Evolutionary conservation across 2,888 invertebrate genomes (phyloP).

Genomic region (Aethes cnicana): DNA sequence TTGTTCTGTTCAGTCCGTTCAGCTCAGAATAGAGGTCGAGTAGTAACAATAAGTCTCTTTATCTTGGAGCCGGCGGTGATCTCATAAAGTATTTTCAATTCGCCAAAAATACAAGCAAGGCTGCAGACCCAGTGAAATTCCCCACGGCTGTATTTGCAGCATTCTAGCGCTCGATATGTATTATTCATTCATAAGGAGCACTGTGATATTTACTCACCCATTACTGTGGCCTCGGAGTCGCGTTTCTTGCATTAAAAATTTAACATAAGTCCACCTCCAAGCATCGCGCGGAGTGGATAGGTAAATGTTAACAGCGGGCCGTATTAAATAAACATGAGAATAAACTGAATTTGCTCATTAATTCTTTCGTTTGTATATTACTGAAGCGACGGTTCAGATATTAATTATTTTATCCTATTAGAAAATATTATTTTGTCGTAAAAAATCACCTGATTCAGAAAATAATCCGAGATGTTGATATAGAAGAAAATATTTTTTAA

Average conservation of each 20-base stretch:
- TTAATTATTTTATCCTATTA: neutral
- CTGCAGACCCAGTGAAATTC: conserved; percentile 43
- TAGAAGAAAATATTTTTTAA: too few relatives aligned
- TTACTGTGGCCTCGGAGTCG: conserved; percentile 66
- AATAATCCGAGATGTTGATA: too few relatives aligned
- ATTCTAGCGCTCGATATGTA: conserved; percentile 59
- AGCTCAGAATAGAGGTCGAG: neutral
- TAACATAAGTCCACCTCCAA: conserved; percentile 56
- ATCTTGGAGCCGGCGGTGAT: neutral
- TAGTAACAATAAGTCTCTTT: conserved; percentile 5
- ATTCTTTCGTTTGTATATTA: conserved; percentile 1
- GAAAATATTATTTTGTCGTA: neutral
- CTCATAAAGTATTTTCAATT: conserved; percentile 34
- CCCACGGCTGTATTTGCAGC: conserved; percentile 54
- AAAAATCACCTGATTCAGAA: too few relatives aligned
- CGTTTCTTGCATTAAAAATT: conserved; percentile 72
- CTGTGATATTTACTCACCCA: conserved; percentile 75
- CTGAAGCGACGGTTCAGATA: neutral
- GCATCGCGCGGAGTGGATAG: conserved; percentile 46
- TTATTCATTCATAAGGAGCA: conserved; percentile 75
- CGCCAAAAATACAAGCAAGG: conserved; percentile 39
- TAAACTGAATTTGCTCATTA: conserved; percentile 29
- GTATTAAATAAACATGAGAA: conserved; percentile 46
- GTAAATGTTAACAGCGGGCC: conserved; percentile 40
- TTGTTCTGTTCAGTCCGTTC: too few relatives aligned